Evolutionary conservation across 2,113 vertebrate species (phyloP), one percentile per base, ranked within the genome.

Genomic region (Canis aureus): DNA sequence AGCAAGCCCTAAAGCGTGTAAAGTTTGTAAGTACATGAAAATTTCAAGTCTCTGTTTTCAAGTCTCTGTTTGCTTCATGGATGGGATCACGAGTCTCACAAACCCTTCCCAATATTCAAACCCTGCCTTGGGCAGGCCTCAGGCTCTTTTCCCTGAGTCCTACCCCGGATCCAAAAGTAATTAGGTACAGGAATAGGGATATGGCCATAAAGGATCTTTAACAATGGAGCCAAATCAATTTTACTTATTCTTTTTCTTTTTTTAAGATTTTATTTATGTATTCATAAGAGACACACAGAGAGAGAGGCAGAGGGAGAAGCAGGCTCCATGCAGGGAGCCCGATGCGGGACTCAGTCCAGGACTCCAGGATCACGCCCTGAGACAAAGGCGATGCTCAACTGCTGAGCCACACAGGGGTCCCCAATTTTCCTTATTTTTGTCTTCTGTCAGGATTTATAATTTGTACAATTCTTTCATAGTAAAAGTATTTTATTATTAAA

Each of bases 161-260:
- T 51, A 35, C 51, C 22, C n/a, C 64, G 53, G 53, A 71, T 57
- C 29, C 43, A 51, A 62, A 4, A 59, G 43, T 38, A 89, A 73
- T 23, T 80, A 43, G 16, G 49, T 79, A 20, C 23, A 80, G n/a
- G 22, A 35, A 20, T 74, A 66, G n/a, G 22, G 49, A 20, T 74
- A 66, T 32, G 22, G 59, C 35, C 23, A 86, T 55, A 73, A 96
- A 80, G 22, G 6, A 19, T 74, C 15, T 78, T 11, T 97, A 91
- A 62, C 64, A 11, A 78, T 53, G 32, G 43, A 97, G 25, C 22
- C 55, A 57, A 94, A 43, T 57, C 43, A 23, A 12, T 86, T 95
- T 97, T 95, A 25, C 69, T 95, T 86, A 51, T 86, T 92, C 27
- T 17, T 86, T 86, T 95, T 97, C 94, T 38, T 43, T 43, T 43